These are phyloP conservation scores for Paedocypris sp. DNA, from an alignment of 2,113 vertebrate species.

Conservation along the genomic window DNA sequence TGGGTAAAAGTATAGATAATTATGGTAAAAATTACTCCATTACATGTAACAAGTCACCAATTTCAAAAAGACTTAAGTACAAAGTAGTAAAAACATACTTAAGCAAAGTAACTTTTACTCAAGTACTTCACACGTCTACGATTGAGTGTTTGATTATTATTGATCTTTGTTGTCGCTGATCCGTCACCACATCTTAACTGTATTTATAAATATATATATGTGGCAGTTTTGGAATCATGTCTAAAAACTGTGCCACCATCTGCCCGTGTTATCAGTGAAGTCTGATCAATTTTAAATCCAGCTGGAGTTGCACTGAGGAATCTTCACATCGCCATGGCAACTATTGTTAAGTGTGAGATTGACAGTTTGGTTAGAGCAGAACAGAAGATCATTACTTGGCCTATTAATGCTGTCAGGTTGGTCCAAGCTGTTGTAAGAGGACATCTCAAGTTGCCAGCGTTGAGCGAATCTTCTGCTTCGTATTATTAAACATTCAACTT, in stretches of 20 bases:
- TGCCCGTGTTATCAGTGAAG: conserved; percentile 24
- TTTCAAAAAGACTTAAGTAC: too few species aligned
- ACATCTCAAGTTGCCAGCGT: neutral
- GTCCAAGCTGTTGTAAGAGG: neutral
- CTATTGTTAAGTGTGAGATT: conserved; percentile 24
- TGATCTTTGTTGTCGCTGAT: conserved; percentile 13
- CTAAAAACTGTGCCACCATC: conserved; percentile 18
- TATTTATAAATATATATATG: conserved; percentile 1
- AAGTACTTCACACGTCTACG: too few species aligned
- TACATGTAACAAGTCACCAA: too few species aligned
- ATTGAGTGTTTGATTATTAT: neutral
- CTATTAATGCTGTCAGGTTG: neutral
- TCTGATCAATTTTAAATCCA: conserved; percentile 19
- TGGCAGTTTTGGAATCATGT: neutral
- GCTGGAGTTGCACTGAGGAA: conserved; percentile 26
- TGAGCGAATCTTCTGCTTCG: neutral
- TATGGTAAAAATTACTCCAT: too few species aligned
- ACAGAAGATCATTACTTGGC: conserved; percentile 1
- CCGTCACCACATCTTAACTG: too few species aligned
- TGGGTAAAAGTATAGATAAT: too few species aligned
- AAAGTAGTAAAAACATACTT: too few species aligned
- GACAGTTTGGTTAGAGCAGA: conserved; percentile 18
- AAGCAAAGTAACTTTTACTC: too few species aligned
- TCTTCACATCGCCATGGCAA: conserved; percentile 28
- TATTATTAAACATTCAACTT: neutral